Evolutionary conservation across 2,888 invertebrate genomes (phyloP).

Genomic region (Ceramica pisi): DNA sequence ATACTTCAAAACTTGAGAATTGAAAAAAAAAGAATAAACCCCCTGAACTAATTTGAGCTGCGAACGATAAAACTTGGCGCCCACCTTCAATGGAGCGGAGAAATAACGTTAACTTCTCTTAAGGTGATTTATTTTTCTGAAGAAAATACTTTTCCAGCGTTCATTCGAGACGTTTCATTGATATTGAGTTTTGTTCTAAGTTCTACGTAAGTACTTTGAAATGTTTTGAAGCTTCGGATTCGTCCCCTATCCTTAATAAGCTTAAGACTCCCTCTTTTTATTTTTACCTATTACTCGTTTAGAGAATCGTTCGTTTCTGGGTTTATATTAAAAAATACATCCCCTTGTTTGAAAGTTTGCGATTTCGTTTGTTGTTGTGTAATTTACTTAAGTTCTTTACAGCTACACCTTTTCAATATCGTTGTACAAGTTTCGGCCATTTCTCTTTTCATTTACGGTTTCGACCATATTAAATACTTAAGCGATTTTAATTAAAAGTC

Average conservation of each 20-base stretch:
- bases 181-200: constrained; percentile 88
- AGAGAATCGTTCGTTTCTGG: constrained; percentile 73
- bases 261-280: constrained; percentile 76
- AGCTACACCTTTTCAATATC: constrained; percentile 74
- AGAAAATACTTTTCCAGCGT: constrained; percentile 83
- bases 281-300: constrained; percentile 79
- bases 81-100: constrained; percentile 81
- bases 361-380: constrained; percentile 78
- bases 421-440: constrained; percentile 59
- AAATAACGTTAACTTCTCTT: constrained; percentile 83
- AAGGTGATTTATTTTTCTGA: constrained; percentile 87
- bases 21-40: constrained; percentile 79
- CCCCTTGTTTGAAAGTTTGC: constrained; percentile 73
- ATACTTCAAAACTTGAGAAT: constrained; percentile 86
- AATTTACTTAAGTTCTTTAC: constrained; percentile 79
- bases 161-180: constrained; percentile 84
- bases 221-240: constrained; percentile 79
- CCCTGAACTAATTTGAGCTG: constrained; percentile 85
- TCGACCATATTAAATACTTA: constrained; percentile 73
- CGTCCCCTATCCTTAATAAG: constrained; percentile 82
- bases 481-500: constrained; percentile 74
- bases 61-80: constrained; percentile 84
- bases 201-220: constrained; percentile 82
- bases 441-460: constrained; percentile 72
- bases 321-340: constrained; percentile 69